These are phyloP conservation scores for Pygathrix nemaeus DNA, from an alignment of 2,113 vertebrate genomes.

Conservation along the genomic window DNA sequence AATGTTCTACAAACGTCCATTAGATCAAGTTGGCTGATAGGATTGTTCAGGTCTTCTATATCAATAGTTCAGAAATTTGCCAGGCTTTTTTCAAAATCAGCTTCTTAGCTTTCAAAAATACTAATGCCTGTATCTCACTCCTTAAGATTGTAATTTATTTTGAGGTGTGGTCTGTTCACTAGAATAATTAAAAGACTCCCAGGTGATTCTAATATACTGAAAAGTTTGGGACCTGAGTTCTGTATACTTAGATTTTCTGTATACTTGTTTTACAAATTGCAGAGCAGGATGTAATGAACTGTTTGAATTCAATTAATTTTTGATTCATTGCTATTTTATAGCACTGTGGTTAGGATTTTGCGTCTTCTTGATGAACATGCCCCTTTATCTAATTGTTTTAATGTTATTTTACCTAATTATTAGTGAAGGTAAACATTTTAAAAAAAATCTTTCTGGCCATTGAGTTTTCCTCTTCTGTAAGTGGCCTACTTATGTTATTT, in stretches of 20 bases:
- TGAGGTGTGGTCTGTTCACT: background rate
- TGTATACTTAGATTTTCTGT: background rate
- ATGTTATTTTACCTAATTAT: background rate
- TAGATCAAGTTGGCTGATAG: background rate
- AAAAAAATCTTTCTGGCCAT: background rate
- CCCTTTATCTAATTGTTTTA: background rate
- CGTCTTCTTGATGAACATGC: background rate
- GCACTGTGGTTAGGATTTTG: background rate
- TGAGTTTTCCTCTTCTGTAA: background rate
- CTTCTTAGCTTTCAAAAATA: background rate
- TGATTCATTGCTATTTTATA: background rate
- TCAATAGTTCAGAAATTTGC: background rate
- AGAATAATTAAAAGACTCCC: background rate
- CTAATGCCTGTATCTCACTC: background rate
- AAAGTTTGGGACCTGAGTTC: background rate
- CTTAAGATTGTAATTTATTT: background rate
- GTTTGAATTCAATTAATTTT: background rate
- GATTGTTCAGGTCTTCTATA: background rate
- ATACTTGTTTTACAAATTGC: background rate
- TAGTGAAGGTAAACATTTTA: background rate
- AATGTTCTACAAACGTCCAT: background rate
- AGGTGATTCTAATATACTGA: background rate
- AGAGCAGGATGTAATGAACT: background rate
- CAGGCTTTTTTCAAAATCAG: background rate
- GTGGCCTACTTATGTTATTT: background rate